Conservation (phyloP, 2,888 invertebrate genomes). For the Netelia melanura region DNA sequence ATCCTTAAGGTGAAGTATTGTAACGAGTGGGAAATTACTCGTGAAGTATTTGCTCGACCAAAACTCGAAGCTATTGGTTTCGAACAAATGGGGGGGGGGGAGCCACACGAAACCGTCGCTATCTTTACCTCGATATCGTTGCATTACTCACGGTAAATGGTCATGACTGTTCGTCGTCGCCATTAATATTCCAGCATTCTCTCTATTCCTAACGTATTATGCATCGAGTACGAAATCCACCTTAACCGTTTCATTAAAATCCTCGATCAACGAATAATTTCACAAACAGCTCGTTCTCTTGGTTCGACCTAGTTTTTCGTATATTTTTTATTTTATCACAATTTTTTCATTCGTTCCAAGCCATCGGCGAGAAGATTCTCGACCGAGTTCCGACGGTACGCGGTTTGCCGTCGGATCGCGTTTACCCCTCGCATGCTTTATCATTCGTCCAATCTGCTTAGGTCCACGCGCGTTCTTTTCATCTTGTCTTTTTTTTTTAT, state of each 20-base stretch:
- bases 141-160: constrained; percentile 33
- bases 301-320: no score
- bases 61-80: constrained; percentile 25
- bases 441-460: not conserved
- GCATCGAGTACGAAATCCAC: not conserved
- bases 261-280: no score
- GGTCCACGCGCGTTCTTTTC: not conserved
- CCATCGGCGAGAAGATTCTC: not conserved
- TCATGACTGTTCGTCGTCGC: constrained; percentile 29
- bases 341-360: not conserved
- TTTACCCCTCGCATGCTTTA: not conserved
- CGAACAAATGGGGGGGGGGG: constrained; percentile 39
- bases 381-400: constrained; percentile 20
- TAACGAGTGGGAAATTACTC: not conserved
- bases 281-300: no score
- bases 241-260: not conserved
- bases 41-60: not conserved
- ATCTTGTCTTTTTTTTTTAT: not conserved
- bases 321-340: not conserved
- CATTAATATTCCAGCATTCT: constrained; percentile 52
- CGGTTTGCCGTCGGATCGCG: constrained; percentile 22
- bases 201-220: constrained; percentile 8
- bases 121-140: constrained; percentile 49
- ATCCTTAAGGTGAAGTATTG: constrained; percentile 11
- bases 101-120: constrained; percentile 50